Evolutionary conservation across 2,888 invertebrate species (phyloP).

Genomic region (Hypomecis punctinalis): DNA sequence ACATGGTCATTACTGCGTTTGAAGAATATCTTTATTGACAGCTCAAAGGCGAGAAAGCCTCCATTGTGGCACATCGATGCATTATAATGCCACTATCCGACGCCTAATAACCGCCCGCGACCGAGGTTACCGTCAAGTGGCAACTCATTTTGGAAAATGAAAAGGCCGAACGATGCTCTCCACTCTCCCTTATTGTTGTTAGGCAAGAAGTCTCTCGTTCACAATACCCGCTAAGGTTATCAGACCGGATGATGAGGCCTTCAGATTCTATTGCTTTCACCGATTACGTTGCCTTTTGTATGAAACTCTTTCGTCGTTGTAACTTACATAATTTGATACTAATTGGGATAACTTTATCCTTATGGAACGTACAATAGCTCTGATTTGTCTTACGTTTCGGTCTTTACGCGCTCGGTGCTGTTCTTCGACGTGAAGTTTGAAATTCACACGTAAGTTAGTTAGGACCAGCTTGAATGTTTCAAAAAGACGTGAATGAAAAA

Average conservation of each 20-base stretch:
- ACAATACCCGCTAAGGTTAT: slow-evolving; percentile 79
- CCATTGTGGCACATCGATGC: slow-evolving; percentile 69
- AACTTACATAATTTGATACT: slow-evolving; percentile 60
- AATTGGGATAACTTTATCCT: slow-evolving; percentile 58
- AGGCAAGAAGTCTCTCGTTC: slow-evolving; percentile 61
- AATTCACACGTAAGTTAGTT: too few relatives aligned
- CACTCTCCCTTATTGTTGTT: slow-evolving; percentile 71
- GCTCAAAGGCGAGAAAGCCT: slow-evolving; percentile 74
- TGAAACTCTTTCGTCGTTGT: slow-evolving; percentile 59
- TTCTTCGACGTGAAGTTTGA: too few relatives aligned
- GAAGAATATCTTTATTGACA: slow-evolving; percentile 75
- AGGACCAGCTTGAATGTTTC: too few relatives aligned
- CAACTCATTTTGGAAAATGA: slow-evolving; percentile 82
- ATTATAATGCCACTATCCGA: slow-evolving; percentile 69
- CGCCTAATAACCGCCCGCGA: slow-evolving; percentile 71
- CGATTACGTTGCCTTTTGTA: slow-evolving; percentile 72
- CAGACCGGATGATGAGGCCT: slow-evolving; percentile 81
- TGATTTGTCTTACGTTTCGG: too few relatives aligned
- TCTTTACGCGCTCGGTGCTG: too few relatives aligned
- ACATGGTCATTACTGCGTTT: slow-evolving; percentile 61
- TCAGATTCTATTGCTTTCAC: slow-evolving; percentile 78
- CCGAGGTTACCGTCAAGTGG: slow-evolving; percentile 58
- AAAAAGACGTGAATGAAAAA: too few relatives aligned
- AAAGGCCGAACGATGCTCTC: slow-evolving; percentile 71
- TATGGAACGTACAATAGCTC: slow-evolving; percentile 1